A percentile compares a stretch with the other conserved stretches of the same genome.
Conservation (phyloP, 2,797 vertebrate species). For the Parambassis ranga region DNA sequence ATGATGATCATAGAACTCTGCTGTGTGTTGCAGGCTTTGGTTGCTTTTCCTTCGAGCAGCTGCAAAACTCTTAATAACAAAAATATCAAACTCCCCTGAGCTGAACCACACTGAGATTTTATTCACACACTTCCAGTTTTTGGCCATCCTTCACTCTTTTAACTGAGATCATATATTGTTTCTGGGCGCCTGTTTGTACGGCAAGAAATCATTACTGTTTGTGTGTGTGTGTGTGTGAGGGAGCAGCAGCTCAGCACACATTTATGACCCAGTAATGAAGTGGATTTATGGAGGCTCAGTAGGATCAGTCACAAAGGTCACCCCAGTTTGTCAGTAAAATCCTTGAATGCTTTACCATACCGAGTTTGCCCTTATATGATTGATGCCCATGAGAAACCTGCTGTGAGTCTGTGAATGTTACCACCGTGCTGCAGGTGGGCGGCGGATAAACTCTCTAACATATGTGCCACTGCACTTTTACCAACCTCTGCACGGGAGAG, state of each 20-base stretch:
- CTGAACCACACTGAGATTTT: neutral
- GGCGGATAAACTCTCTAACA: constrained; percentile 61
- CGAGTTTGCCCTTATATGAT: constrained; percentile 53
- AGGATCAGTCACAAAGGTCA: constrained; percentile 65
- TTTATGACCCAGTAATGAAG: constrained; percentile 69
- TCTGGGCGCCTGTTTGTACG: neutral
- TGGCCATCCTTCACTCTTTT: neutral
- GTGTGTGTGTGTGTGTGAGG: neutral
- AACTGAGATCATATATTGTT: neutral
- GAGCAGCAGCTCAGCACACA: constrained; percentile 39
- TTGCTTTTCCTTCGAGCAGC: too few relatives aligned
- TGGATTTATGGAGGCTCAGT: constrained; percentile 68
- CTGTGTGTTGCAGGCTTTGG: too few relatives aligned
- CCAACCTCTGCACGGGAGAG: neutral
- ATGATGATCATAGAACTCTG: too few relatives aligned
- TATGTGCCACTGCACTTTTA: constrained; percentile 40
- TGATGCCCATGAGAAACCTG: constrained; percentile 56
- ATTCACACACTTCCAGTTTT: neutral
- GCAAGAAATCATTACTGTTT: neutral
- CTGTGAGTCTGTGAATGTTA: constrained; percentile 43
- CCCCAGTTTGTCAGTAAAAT: constrained; percentile 53
- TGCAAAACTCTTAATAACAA: neutral
- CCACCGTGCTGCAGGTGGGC: constrained; percentile 59
- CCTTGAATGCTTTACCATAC: constrained; percentile 71
- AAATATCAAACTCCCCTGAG: neutral